Conservation (phyloP, 1,140 invertebrate genomes). For the Papilio xuthus region DNA sequence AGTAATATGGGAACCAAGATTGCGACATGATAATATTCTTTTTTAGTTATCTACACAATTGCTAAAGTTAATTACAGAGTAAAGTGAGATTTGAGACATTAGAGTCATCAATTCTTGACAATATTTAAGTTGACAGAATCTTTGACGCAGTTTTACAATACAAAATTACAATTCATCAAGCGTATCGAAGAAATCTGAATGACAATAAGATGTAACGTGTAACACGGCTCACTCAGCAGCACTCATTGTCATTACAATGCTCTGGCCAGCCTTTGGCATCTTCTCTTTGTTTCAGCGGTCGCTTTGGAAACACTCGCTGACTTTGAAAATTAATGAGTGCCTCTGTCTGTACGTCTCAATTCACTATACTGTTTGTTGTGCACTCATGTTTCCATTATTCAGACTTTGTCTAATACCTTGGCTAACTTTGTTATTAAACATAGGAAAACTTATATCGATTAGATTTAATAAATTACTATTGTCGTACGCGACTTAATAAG, state of each 20-base stretch:
- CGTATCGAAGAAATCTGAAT: conserved; percentile 65
- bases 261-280: conserved; percentile 62
- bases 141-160: conserved; percentile 30
- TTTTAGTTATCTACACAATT: no score
- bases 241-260: conserved; percentile 58
- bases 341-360: conserved; percentile 62
- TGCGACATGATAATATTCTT: no score
- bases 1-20: no score
- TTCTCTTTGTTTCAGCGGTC: conserved; percentile 54
- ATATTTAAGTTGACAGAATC: conserved; percentile 41
- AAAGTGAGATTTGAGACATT: background rate
- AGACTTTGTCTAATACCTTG: conserved; percentile 40
- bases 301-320: conserved; percentile 57
- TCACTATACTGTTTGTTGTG: conserved; percentile 49
- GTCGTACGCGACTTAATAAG: no score
- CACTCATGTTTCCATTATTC: conserved; percentile 48
- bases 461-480: no score
- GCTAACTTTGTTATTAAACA: background rate
- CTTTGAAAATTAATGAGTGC: conserved; percentile 72
- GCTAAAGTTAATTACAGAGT: background rate
- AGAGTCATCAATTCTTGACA: conserved; percentile 10
- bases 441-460: background rate
- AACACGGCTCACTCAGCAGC: conserved; percentile 54
- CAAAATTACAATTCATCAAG: conserved; percentile 21
- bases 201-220: conserved; percentile 62